Evolutionary conservation across 2,113 vertebrate species (phyloP), one percentile per base, ranked within the genome.

Genomic region (Odontophorus gujanensis): DNA sequence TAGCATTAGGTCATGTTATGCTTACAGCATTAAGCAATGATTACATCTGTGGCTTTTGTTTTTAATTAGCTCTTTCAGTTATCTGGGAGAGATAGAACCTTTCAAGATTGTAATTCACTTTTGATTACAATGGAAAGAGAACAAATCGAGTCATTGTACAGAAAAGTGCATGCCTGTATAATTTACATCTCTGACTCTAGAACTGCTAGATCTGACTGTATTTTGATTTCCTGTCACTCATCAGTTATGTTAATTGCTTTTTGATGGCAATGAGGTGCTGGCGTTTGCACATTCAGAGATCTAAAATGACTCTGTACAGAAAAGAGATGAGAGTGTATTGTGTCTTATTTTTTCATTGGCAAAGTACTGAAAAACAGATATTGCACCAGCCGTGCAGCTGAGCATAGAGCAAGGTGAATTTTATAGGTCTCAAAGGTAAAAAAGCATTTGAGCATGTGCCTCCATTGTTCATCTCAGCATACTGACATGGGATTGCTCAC

Each of bases 1-100:
- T 85, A 96, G 77, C 91, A 95, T 95, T 96, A 97, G 95, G 96
- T 97, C 95, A 91, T 91, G 88, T 95, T 97, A 94, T 93, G 84
- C 93, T 97, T 96, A 95, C 85, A 95, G 95, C 85, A 95, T 93
- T 96, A 96, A 96, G 88, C 81, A 96, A 94, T 88, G 92, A 95
- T 96, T 97, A 96, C 82, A 97, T 96, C 92, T 96, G 79, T 81
- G 93, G 84, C 53, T 93, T 96, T 97, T 96, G 91, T 89, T 96
- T 96, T 96, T 96, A 96, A 97, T 96, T 96, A 96, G 90, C 81
- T 95, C 85, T 91, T 95, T 83, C 93, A 59, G 63, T 95, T 97
- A 92, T 95, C 94, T 85, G 28, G 19, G 68, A 96, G 84, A 94
- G 79, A 95, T 47, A 89, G 81, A 84, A 76, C 67, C 67, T 95